Conservation (phyloP, 2,797 vertebrate species). For the Rhyacichthys aspro region DNA sequence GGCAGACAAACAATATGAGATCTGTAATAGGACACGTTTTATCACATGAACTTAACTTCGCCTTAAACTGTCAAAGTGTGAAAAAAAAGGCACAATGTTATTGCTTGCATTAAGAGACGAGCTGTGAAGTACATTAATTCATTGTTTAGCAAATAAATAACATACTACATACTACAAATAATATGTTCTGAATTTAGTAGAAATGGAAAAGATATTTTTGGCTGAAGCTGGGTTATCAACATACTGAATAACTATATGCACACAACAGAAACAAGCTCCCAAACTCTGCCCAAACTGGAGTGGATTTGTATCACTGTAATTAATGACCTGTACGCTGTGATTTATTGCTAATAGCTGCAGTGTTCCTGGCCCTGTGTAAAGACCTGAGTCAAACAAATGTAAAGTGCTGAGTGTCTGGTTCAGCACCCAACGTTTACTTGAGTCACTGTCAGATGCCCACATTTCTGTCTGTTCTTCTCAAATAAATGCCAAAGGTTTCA, state of each 20-base stretch:
- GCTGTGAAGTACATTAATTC: too few species aligned
- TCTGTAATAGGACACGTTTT: too few species aligned
- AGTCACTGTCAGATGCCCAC: constrained; percentile 30
- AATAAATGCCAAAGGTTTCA: constrained; percentile 31
- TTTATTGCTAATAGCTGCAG: constrained; percentile 76
- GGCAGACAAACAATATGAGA: too few species aligned
- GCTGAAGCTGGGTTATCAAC: too few species aligned
- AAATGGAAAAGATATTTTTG: too few species aligned
- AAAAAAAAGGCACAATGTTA: too few species aligned
- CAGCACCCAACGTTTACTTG: constrained; percentile 20
- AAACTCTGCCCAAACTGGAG: constrained; percentile 40
- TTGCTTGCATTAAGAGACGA: too few species aligned
- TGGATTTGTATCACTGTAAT: constrained; percentile 69
- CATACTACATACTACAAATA: too few species aligned
- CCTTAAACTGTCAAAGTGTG: too few species aligned
- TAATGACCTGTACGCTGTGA: constrained; percentile 65
- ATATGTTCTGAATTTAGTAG: too few species aligned
- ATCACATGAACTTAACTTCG: too few species aligned
- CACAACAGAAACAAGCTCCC: not conserved
- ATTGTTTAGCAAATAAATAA: too few species aligned
- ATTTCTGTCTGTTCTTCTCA: constrained; percentile 20
- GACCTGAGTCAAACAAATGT: constrained; percentile 60
- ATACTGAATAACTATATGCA: not conserved
- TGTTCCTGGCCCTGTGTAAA: constrained; percentile 50
- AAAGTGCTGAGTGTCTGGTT: constrained; percentile 59